Conservation (phyloP, 2,797 vertebrate species). For the Hybognathus amarus region DNA sequence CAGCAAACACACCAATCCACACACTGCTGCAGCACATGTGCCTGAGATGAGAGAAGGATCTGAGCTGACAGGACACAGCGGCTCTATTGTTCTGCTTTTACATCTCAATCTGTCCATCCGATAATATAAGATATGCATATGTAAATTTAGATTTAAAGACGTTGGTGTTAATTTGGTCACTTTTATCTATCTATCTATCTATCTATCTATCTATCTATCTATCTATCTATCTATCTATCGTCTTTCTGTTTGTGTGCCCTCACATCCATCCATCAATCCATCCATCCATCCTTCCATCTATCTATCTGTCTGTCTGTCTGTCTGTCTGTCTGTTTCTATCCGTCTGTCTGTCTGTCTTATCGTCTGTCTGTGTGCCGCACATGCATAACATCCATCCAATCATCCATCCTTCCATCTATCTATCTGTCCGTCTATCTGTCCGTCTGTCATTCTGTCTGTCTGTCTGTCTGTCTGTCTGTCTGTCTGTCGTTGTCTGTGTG, state of each 20-base stretch:
- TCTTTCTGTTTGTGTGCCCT: accelerated
- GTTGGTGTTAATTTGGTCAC: too few species aligned
- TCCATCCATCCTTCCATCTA: neutral
- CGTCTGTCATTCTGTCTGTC: too few species aligned
- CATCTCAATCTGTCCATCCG: neutral
- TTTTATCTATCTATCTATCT: neutral
- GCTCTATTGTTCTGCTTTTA: neutral
- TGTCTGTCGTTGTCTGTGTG: neutral
- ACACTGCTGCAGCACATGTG: constrained; percentile 62
- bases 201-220: neutral
- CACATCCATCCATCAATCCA: too few species aligned
- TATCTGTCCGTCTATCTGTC: neutral
- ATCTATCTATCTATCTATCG: neutral
- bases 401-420: neutral
- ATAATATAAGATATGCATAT: too few species aligned
- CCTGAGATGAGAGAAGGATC: constrained; percentile 63
- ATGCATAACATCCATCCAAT: too few species aligned
- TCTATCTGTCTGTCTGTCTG: neutral
- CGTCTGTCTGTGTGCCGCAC: too few species aligned
- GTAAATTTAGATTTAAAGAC: too few species aligned
- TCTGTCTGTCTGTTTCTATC: neutral
- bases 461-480: neutral
- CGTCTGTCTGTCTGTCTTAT: neutral
- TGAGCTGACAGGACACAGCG: constrained; percentile 57
- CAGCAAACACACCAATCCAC: constrained; percentile 48